phyloP scores from a whole-genome alignment of 2,113 vertebrate genomes.

The Gymnogyps californianus region DNA sequence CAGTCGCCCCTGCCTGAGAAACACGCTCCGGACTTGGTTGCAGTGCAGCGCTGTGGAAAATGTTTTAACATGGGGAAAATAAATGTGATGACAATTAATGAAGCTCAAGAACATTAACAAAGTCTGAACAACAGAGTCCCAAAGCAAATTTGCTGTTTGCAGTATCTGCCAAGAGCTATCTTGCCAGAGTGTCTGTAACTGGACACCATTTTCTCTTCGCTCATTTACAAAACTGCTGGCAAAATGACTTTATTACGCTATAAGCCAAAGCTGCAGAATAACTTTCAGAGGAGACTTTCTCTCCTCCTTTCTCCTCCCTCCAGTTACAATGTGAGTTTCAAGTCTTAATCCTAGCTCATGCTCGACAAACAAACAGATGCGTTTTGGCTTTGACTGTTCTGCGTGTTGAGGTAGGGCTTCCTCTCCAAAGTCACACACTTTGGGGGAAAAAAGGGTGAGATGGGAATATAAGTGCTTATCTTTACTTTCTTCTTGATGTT shows the following conservation, averaged over 20 bases:
- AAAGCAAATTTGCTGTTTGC: not conserved
- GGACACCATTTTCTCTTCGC: slow-evolving; percentile 35
- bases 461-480: fast-evolving
- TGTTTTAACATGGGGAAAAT: not conserved
- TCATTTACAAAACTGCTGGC: slow-evolving; percentile 42
- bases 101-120: not conserved
- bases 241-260: not conserved
- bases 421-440: fast-evolving
- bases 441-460: too few species aligned
- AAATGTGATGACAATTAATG: slow-evolving; percentile 36
- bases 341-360: fast-evolving
- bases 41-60: not conserved
- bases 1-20: not conserved
- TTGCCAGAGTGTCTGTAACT: slow-evolving; percentile 41
- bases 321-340: not conserved
- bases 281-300: not conserved
- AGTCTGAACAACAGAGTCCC: not conserved
- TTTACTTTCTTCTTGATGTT: not conserved
- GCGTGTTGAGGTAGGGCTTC: fast-evolving
- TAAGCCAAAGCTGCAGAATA: slow-evolving; percentile 4
- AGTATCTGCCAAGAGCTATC: not conserved
- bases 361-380: fast-evolving
- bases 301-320: not conserved
- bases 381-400: not conserved
- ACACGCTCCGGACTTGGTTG: fast-evolving